Evolutionary conservation across 2,888 invertebrate genomes (phyloP), one percentile per base, ranked within the genome.

Genomic region (Zootermopsis nevadensis): DNA sequence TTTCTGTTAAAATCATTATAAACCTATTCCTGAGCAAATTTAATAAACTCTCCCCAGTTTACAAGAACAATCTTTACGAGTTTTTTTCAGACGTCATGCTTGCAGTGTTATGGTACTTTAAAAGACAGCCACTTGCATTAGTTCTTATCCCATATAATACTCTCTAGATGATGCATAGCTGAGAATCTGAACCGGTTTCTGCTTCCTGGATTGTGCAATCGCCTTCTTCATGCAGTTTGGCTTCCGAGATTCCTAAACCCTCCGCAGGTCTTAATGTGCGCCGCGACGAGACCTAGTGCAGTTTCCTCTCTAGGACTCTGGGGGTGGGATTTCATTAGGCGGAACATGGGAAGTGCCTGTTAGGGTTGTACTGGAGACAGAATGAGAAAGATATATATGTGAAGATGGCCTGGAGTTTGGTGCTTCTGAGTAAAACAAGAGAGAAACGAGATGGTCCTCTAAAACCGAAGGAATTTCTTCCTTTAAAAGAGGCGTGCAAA

Each of bases 271-370:
- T n/a, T 27, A 60, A 60, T 12, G 60, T n/a, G 60, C 60, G 27
- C 8, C 27, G 15, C 48, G 8, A 12, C 8, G 15, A 12, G 48
- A 48, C 10, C 15, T 15, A 15, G 10, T 48, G 48, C 48, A 48
- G 15, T 15, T 60, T 60, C 60, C 60, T 60, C 60, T 48, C 19
- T 60, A 60, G 60, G 60, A 60, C 12, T n/a, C 7, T 6, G 33
- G 30, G 31, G 69, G 69, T 69, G 69, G 69, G 69, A 33, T 69
- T 69, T 69, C 69, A 69, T 69, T 69, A 69, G 33, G 69, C 30
- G 22, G 69, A 69, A 69, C 69, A 69, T 30, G 33, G 69, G 31
- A 33, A 33, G 69, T 8, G 19, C 69, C 69, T 69, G 69, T 69
- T 69, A 69, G 69, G 69, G 22, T 33, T 69, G 69, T 69, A 31